Percentiles rank a stretch among this genome's conserved stretches.
phyloP scores from a whole-genome alignment of 2,888 invertebrate genomes.

The Cephus nigrinus region DNA sequence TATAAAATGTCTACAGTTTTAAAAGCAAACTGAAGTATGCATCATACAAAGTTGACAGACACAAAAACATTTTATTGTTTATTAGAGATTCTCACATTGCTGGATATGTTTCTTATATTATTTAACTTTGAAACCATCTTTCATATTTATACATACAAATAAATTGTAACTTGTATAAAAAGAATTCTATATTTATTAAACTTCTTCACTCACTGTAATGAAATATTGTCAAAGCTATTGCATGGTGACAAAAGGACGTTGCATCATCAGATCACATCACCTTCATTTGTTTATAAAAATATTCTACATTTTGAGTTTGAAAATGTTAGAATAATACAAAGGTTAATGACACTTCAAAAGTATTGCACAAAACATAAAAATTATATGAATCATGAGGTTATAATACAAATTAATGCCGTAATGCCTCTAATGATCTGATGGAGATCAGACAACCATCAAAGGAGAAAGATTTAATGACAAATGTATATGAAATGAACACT shows the following conservation, averaged over 20 bases:
- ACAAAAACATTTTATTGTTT: neutral
- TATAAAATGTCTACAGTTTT: neutral
- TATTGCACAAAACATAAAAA: neutral
- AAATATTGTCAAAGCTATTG: neutral
- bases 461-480: neutral
- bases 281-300: neutral
- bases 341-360: neutral
- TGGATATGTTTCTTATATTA: neutral
- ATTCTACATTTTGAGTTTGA: neutral
- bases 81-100: neutral
- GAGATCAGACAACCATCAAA: neutral
- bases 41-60: neutral
- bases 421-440: neutral
- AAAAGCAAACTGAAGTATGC: neutral
- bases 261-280: neutral
- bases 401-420: neutral
- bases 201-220: neutral
- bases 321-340: neutral
- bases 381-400: neutral
- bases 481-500: neutral
- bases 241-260: neutral
- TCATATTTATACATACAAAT: neutral
- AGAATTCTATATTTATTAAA: neutral
- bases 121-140: neutral
- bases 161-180: neutral